Conservation (phyloP, 2,888 invertebrate species). For the Ectobius pallidus region DNA sequence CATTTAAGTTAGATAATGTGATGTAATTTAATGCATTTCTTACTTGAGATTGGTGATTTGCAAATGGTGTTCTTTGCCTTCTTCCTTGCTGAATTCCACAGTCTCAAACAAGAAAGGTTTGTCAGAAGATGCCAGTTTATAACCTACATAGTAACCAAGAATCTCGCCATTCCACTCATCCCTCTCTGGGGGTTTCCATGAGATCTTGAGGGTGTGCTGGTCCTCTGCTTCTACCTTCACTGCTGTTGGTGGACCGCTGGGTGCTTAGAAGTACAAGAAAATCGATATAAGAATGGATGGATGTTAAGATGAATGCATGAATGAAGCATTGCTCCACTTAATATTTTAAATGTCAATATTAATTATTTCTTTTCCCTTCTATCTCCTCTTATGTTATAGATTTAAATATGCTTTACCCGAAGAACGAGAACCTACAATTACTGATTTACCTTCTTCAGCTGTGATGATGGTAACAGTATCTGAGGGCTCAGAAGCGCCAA, state of each 20-base stretch:
- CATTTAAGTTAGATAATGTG: too few species aligned
- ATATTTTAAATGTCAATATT: too few species aligned
- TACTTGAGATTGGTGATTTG: slow-evolving; percentile 79
- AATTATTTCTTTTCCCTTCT: too few species aligned
- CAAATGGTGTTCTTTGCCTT: slow-evolving; percentile 87
- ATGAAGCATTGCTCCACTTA: too few species aligned
- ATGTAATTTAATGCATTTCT: too few species aligned
- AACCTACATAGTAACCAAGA: slow-evolving; percentile 88
- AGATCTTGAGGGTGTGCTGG: slow-evolving; percentile 84
- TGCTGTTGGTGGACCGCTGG: slow-evolving; percentile 81
- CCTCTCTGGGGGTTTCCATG: slow-evolving; percentile 89
- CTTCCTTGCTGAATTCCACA: slow-evolving; percentile 89
- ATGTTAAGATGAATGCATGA: too few species aligned
- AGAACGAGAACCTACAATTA: too few species aligned
- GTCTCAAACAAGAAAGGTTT: slow-evolving; percentile 90
- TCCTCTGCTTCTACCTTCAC: slow-evolving; percentile 86
- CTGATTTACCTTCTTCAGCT: slow-evolving; percentile 86
- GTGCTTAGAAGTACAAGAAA: too few species aligned
- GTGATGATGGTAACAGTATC: slow-evolving; percentile 94
- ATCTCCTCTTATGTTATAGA: too few species aligned
- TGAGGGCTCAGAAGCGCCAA: slow-evolving; percentile 91
- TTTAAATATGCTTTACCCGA: too few species aligned
- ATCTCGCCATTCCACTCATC: slow-evolving; percentile 94
- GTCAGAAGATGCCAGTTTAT: slow-evolving; percentile 78
- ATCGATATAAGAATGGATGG: slow-evolving; percentile 33